Conservation (phyloP, 2,113 vertebrate genomes). For the Phainopepla nitens region DNA sequence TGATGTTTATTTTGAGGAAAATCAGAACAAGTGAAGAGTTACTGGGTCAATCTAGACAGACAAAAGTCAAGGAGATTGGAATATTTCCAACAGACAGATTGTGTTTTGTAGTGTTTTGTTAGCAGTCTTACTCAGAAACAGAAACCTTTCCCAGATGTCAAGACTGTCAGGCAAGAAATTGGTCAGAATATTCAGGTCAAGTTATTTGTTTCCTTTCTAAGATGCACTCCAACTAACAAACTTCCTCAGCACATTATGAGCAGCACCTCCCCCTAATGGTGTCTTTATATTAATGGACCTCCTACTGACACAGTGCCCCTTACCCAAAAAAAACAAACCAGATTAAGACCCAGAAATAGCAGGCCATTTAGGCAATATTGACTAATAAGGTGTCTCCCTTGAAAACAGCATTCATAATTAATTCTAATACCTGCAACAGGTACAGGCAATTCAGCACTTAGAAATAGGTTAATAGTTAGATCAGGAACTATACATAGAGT, state of each 20-base stretch:
- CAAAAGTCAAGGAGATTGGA: background rate
- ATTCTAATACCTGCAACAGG: background rate
- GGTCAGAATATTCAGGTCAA: background rate
- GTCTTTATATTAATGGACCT: background rate
- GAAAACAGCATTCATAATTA: background rate
- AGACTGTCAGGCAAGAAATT: background rate
- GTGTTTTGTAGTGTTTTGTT: background rate
- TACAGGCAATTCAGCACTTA: background rate
- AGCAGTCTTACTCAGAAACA: background rate
- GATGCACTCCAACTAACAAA: background rate
- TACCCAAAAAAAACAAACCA: background rate
- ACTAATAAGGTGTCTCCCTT: background rate
- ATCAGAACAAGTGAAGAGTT: background rate
- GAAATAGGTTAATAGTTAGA: background rate
- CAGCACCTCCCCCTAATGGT: background rate
- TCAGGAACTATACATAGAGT: background rate
- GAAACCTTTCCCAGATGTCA: background rate
- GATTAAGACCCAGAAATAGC: background rate
- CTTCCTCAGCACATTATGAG: background rate
- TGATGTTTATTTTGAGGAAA: background rate
- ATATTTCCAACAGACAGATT: background rate
- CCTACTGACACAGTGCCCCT: background rate
- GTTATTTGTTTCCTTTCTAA: background rate
- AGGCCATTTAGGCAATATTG: background rate
- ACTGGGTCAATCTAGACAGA: background rate